A percentile compares a stretch with the other conserved stretches of the same genome.
Conservation (phyloP, 2,888 invertebrate species). For the Ctenicera cuprea region DNA sequence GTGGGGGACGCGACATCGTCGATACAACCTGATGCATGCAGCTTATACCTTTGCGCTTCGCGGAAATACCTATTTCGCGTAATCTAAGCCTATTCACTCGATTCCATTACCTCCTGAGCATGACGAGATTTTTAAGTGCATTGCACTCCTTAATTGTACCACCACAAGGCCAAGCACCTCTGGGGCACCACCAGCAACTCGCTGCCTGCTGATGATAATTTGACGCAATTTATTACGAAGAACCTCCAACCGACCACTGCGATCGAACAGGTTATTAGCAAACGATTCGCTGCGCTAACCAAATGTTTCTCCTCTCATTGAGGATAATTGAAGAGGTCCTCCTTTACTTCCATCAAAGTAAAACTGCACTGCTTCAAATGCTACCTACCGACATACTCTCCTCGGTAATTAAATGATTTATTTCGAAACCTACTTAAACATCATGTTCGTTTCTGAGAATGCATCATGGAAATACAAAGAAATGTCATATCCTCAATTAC, state of each 20-base stretch:
- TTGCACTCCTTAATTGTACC: conserved; percentile 54
- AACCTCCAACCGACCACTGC: not conserved
- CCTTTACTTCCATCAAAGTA: conserved; percentile 8
- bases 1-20: conserved; percentile 62
- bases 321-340: conserved; percentile 32
- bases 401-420: not conserved
- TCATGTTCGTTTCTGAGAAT: no score
- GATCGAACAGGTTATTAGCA: conserved; percentile 31
- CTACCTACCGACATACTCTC: not conserved
- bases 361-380: conserved; percentile 4
- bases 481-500: no score
- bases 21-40: conserved; percentile 71
- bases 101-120: conserved; percentile 55
- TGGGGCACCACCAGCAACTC: conserved; percentile 39
- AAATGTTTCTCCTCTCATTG: not conserved
- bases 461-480: no score
- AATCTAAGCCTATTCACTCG: conserved; percentile 60
- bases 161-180: conserved; percentile 55
- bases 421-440: not conserved
- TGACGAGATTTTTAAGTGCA: conserved; percentile 55
- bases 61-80: conserved; percentile 58
- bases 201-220: not conserved
- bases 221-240: conserved; percentile 34
- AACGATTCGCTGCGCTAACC: conserved; percentile 8
- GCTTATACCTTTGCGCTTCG: conserved; percentile 58